phyloP scores from a whole-genome alignment of 2,797 vertebrate genomes.

The Smutsia gigantea region DNA sequence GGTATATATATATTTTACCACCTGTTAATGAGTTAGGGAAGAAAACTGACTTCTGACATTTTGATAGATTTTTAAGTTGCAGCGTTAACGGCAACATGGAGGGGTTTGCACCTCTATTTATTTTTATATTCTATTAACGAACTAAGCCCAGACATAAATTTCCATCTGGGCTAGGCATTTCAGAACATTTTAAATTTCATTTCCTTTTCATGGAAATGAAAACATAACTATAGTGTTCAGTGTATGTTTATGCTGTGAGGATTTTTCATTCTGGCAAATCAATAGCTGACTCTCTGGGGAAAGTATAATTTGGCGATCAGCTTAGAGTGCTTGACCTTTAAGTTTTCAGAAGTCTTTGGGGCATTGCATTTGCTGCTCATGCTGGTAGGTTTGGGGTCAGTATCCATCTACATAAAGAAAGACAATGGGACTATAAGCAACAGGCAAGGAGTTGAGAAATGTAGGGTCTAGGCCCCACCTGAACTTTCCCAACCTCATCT shows the following conservation, averaged over 20 bases:
- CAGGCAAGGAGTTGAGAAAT: neutral
- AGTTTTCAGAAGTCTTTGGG: constrained; percentile 8
- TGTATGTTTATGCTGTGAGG: neutral
- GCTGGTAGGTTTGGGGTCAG: neutral
- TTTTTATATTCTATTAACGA: constrained; percentile 61
- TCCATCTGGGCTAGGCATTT: constrained; percentile 44
- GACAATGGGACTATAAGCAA: neutral
- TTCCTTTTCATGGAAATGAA: constrained; percentile 58
- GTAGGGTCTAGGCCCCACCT: neutral
- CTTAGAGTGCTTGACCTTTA: constrained; percentile 32
- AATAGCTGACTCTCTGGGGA: neutral
- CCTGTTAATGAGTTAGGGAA: constrained; percentile 19
- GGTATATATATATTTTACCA: neutral
- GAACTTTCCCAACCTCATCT: neutral
- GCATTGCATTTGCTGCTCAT: neutral
- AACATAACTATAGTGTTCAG: constrained; percentile 50
- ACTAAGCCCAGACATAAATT: constrained; percentile 53
- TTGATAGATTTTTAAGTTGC: constrained; percentile 18
- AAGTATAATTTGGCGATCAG: constrained; percentile 3
- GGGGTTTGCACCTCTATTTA: neutral
- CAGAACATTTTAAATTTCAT: constrained; percentile 42
- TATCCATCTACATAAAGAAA: neutral
- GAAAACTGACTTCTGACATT: constrained; percentile 39
- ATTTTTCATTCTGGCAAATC: constrained; percentile 52
- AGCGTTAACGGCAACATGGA: constrained; percentile 16